phyloP scores from a whole-genome alignment of 2,888 invertebrate genomes.

The Mesoligia furuncula region DNA sequence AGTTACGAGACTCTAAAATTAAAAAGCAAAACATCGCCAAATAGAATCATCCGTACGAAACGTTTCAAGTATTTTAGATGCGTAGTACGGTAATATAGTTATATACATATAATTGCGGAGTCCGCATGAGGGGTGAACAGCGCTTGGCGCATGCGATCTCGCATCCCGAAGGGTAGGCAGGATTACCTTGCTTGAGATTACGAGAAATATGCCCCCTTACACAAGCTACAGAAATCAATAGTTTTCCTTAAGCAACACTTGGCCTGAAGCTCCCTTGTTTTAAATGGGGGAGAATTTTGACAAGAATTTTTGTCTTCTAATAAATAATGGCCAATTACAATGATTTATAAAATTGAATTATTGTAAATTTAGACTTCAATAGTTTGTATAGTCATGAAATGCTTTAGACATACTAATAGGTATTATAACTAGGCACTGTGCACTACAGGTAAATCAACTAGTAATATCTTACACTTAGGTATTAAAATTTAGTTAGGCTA shows the following conservation, averaged over 20 bases:
- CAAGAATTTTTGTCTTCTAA: background rate
- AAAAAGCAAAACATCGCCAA: background rate
- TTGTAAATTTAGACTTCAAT: background rate
- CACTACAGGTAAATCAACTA: background rate
- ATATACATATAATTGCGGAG: slow-evolving; percentile 69
- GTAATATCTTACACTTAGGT: background rate
- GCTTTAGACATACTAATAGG: background rate
- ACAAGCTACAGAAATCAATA: slow-evolving; percentile 70
- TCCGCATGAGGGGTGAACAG: slow-evolving; percentile 67
- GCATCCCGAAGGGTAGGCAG: slow-evolving; percentile 64
- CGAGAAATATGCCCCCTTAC: slow-evolving; percentile 64
- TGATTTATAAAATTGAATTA: background rate
- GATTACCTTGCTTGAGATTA: slow-evolving; percentile 71
- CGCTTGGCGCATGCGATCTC: slow-evolving; percentile 74
- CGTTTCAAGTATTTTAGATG: slow-evolving; percentile 33
- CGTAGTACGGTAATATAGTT: slow-evolving; percentile 48
- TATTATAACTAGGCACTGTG: background rate
- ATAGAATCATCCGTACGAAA: slow-evolving; percentile 7
- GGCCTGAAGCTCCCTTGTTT: slow-evolving; percentile 28
- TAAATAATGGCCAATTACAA: background rate
- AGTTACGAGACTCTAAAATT: background rate
- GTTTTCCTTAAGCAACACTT: slow-evolving; percentile 64
- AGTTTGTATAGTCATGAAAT: background rate
- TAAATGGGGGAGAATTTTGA: slow-evolving; percentile 4
- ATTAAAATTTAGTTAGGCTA: background rate